These are phyloP conservation scores for Propithecus deckenii DNA, from an alignment of 2,797 vertebrate species.

Conservation along the genomic window DNA sequence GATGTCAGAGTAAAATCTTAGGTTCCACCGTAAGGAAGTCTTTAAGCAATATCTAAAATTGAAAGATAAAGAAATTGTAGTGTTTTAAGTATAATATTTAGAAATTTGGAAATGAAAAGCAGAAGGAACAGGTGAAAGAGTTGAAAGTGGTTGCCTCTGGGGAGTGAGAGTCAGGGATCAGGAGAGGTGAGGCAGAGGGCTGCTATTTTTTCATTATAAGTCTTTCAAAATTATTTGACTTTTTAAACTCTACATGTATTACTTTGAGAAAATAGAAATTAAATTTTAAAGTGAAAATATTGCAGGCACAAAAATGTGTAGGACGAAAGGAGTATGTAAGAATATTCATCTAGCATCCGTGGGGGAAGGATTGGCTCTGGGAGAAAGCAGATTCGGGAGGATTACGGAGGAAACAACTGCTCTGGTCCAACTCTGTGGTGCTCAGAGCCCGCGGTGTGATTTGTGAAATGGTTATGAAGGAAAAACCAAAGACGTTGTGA, in stretches of 20 bases:
- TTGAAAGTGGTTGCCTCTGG: neutral
- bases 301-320: neutral
- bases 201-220: slow-evolving; percentile 25
- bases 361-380: neutral
- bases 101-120: slow-evolving; percentile 4
- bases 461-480: neutral
- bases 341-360: neutral
- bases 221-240: slow-evolving; percentile 46
- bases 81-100: slow-evolving; percentile 39
- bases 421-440: neutral
- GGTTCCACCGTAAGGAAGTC: neutral
- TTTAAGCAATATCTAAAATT: slow-evolving; percentile 44
- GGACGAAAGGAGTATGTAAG: neutral
- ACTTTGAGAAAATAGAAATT: neutral
- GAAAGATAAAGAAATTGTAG: neutral
- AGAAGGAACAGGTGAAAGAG: neutral
- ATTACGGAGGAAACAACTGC: neutral
- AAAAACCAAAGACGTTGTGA: neutral
- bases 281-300: neutral
- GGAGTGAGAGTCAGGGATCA: neutral
- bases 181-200: neutral
- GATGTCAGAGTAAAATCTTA: slow-evolving; percentile 10
- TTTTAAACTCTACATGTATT: neutral
- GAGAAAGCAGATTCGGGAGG: neutral
- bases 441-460: neutral